Percentiles rank a stretch among this genome's conserved stretches.
Evolutionary conservation across 2,888 invertebrate genomes (phyloP).

Genomic region (Melanchra persicariae): DNA sequence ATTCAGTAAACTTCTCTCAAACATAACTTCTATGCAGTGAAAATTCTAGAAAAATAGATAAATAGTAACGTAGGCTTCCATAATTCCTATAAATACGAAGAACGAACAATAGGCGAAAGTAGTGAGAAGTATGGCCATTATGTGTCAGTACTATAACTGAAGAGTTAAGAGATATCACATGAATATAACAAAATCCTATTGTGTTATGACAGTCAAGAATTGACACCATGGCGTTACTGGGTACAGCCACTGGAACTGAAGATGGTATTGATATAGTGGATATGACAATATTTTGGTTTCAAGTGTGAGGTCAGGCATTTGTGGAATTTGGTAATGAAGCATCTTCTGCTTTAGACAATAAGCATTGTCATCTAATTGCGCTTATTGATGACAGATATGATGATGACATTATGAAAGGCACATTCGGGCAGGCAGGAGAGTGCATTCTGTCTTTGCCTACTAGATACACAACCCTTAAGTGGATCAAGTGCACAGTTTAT

Average conservation of each 20-base stretch:
- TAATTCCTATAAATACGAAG: too few species aligned
- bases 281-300: neutral
- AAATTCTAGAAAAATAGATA: too few species aligned
- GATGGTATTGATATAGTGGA: neutral
- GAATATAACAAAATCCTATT: neutral
- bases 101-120: conserved; percentile 47
- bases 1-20: too few species aligned
- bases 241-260: neutral
- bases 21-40: too few species aligned
- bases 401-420: too few species aligned
- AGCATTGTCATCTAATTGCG: neutral
- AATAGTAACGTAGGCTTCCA: too few species aligned
- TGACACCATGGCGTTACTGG: too few species aligned
- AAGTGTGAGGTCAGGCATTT: neutral
- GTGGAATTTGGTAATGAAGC: neutral
- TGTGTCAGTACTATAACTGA: neutral
- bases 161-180: neutral
- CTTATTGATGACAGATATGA: neutral
- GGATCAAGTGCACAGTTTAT: too few species aligned
- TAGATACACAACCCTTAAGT: neutral
- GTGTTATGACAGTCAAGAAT: neutral
- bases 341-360: neutral
- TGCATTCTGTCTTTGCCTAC: too few species aligned
- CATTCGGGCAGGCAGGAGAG: too few species aligned
- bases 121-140: conserved; percentile 11